Evolutionary conservation across 2,888 invertebrate genomes (phyloP).

Genomic region (Monoplex corrugatus): DNA sequence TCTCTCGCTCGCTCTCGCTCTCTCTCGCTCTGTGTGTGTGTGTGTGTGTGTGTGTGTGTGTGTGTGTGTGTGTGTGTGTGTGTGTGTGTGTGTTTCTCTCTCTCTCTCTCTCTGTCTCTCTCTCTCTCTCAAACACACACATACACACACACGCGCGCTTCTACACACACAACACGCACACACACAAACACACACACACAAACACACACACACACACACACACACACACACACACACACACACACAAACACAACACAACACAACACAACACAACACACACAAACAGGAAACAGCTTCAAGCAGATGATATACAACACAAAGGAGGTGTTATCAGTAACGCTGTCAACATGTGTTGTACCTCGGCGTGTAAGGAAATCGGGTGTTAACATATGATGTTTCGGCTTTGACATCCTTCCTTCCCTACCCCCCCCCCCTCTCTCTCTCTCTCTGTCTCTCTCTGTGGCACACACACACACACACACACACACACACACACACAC

Average conservation of each 20-base stretch:
- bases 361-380: too few relatives aligned
- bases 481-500: background rate
- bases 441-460: conserved; percentile 1
- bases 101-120: background rate
- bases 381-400: too few relatives aligned
- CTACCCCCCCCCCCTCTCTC: too few relatives aligned
- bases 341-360: too few relatives aligned
- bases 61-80: too few relatives aligned
- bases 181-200: background rate
- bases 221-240: background rate
- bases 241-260: background rate
- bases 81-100: too few relatives aligned
- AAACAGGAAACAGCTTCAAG: too few relatives aligned
- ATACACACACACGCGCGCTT: background rate
- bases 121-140: background rate
- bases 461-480: background rate
- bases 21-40: too few relatives aligned
- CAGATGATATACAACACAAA: too few relatives aligned
- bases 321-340: too few relatives aligned
- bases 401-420: too few relatives aligned
- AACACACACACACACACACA: background rate
- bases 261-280: background rate
- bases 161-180: background rate
- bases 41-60: too few relatives aligned
- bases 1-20: background rate